Evolutionary conservation across 2,797 vertebrate species (phyloP), one percentile per base, ranked within the genome.

Genomic region (Oophaga sylvatica): DNA sequence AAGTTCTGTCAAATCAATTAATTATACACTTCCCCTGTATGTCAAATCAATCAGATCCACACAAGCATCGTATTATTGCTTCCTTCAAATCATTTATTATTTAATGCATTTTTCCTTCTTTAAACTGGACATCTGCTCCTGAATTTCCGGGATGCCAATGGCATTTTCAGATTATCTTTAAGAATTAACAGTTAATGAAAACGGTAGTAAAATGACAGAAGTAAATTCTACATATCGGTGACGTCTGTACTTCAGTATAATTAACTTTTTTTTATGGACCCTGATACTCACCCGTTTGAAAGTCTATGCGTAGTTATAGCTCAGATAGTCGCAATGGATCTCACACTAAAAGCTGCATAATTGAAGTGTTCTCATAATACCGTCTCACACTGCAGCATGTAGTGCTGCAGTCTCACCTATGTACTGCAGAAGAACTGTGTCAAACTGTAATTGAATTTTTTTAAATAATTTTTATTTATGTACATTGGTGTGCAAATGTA

Each of bases 41-140:
- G 80, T 67, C 80, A 81, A 81, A 81, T 81, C 80, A 68, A 68
- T 81, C 80, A 81, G 80, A 81, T 53, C 63, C 80, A 65, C 45
- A 53, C 62, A 68, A 26, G 63, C 63, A 65, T 26, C 67, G 29
- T 48, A 22, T 81, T 56, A 81, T 81, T 81, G 63, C 78, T 80
- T 79, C n/a, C 78, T 63, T 20, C 60, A 41, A 80, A n/a, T 35
- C 60, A 62, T 80, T 35, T 80, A 80, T 80, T 80, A 80, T 80
- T 80, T 22, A 63, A 62, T 80, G 35, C 59, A 63, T 41, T 63
- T 60, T 29, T 80, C 12, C 29, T 53, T 53, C 48, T 53, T 76
- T 76, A n/a, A n/a, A 45, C 78, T 63, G 78, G 78, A 63, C 78
- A 63, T 63, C 78, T 62, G 78, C 41, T 29, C 78, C 59, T 80